Evolutionary conservation across 2,113 vertebrate genomes (phyloP), one percentile per base, ranked within the genome.

Genomic region (Capreolus pygargus): DNA sequence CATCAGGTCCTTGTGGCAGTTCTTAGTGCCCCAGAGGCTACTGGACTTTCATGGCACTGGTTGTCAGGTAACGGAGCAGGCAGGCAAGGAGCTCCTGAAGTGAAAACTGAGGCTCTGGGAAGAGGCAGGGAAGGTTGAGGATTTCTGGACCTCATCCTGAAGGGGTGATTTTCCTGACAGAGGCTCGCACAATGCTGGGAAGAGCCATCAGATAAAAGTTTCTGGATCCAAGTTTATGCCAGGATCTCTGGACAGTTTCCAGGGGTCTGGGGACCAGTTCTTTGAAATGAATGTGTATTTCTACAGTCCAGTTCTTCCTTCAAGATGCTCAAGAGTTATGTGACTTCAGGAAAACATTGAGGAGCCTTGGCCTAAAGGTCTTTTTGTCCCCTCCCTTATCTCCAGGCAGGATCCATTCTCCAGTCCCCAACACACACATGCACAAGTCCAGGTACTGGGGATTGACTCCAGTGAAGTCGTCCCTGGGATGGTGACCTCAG

Each of bases 201-300:
- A 95, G 27, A 84, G 54, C 23, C 52, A 58, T 6, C 36, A 54
- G 43, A 87, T 54, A 52, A 58, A 83, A 97, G 84, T 54, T 93
- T 94, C 76, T 82, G 14, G 43, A 79, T 95, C 47, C 33, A 87
- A 64, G 61, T 82, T 94, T 30, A 52, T 43, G 14, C 19, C 28
- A 60, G n/a, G n/a, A 52, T 89, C 82, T 95, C 83, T 88, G 50
- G 33, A 55, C 9, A 91, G 55, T 14, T 91, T 94, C 36, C 13
- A 78, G 21, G 33, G 36, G n/a, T 89, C 30, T 70, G 50, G 60
- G 16, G 25, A 94, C 25, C 39, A 79, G 17, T 86, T 95, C 12
- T 95, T 57, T 76, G 58, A 91, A 86, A 94, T 83, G 39, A 97
- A 79, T 54, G 8, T 87, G 57, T 88, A 19, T 93, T 94, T 84